Conservation (phyloP, 2,888 invertebrate species). For the Cheilosia impressa region DNA sequence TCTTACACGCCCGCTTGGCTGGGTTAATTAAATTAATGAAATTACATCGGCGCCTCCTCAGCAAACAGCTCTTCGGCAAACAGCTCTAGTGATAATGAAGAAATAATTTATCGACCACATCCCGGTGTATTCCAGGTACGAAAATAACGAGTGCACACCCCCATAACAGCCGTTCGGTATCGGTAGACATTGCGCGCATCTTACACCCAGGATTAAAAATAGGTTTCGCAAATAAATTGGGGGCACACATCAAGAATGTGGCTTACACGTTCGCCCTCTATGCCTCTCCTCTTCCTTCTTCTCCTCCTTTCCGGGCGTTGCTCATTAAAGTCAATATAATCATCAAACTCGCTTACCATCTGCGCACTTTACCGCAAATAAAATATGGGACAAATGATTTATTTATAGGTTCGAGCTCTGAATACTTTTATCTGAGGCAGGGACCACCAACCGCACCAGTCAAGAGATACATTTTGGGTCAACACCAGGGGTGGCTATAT, state of each 20-base stretch:
- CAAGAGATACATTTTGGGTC: constrained; percentile 51
- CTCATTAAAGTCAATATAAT: constrained; percentile 71
- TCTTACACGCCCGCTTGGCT: constrained; percentile 21
- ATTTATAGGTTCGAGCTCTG: constrained; percentile 60
- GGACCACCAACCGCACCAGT: constrained; percentile 2
- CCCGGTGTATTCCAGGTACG: constrained; percentile 45
- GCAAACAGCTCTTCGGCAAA: constrained; percentile 47
- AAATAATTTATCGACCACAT: constrained; percentile 32
- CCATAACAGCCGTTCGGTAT: not conserved
- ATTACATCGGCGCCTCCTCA: constrained; percentile 52
- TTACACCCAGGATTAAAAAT: constrained; percentile 51
- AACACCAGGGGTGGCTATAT: constrained; percentile 19
- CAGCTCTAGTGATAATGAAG: constrained; percentile 52
- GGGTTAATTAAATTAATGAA: constrained; percentile 65
- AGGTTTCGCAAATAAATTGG: constrained; percentile 61
- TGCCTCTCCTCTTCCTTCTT: not conserved
- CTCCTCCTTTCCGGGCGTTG: constrained; percentile 3
- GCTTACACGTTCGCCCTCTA: constrained; percentile 8
- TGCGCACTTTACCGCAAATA: constrained; percentile 49
- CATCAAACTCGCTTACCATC: constrained; percentile 42
- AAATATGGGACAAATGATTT: constrained; percentile 73
- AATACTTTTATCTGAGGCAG: not conserved
- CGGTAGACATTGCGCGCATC: not conserved
- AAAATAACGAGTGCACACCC: constrained; percentile 42
- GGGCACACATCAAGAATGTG: constrained; percentile 35